These are phyloP conservation scores for human DNA, from an alignment of 2,113 vertebrate genomes.

Conservation along the genomic window DNA sequence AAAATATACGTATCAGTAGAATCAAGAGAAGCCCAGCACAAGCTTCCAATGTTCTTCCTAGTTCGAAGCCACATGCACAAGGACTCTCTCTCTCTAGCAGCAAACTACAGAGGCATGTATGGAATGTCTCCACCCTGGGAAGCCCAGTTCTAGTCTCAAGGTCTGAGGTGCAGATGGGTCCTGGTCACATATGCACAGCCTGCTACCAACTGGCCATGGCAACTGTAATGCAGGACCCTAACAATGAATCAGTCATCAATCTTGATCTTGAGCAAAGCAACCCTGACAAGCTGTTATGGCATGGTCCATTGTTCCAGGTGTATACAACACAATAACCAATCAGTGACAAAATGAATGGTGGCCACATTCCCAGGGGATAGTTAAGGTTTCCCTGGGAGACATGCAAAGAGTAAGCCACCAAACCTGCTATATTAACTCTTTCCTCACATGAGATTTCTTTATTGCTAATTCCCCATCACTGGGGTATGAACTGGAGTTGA, in stretches of 20 bases:
- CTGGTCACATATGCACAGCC: background rate
- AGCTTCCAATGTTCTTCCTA: background rate
- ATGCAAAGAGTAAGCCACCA: background rate
- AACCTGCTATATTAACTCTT: background rate
- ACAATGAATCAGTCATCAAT: background rate
- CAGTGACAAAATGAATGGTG: background rate
- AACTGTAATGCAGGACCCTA: background rate
- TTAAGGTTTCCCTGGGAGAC: background rate
- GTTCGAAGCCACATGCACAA: background rate
- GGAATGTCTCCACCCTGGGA: background rate
- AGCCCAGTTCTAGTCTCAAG: background rate
- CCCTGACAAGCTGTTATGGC: background rate
- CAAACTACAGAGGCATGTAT: background rate
- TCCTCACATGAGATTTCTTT: background rate
- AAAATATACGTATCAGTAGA: background rate
- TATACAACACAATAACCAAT: background rate
- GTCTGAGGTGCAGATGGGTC: background rate
- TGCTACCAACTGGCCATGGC: background rate
- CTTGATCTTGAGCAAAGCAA: background rate
- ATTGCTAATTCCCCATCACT: background rate
- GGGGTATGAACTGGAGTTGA: background rate
- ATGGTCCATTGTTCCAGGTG: background rate
- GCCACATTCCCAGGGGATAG: background rate
- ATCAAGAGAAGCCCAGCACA: background rate
- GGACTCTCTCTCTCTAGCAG: background rate